Evolutionary conservation across 2,797 vertebrate species (phyloP), one percentile per base, ranked within the genome.

Genomic region (Oreonectes daqikongensis): DNA sequence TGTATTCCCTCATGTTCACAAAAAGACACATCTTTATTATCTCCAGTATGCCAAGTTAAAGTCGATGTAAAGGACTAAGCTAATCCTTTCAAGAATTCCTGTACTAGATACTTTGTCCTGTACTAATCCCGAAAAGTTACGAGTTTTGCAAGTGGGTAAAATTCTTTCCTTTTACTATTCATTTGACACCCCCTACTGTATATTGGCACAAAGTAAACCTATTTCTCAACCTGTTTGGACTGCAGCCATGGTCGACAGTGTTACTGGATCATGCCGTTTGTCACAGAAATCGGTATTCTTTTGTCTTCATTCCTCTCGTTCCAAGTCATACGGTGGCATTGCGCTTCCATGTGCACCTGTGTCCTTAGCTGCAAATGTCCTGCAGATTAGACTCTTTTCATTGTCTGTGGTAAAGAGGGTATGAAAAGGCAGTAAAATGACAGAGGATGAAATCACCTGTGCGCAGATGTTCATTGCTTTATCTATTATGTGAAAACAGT

Each of bases 341-440:
- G 38, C 40, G 30, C 52, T 59, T 44, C 40, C 24, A 55, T 75
- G 42, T 50, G 53, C 74, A 76, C 65, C 74, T 68, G 74, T 60
- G 73, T 76, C 72, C 73, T 26, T 26, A 0, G 20, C 64, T 68
- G 26, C 64, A 68, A 76, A 64, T 52, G 44, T 42, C 22, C 30
- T 73, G n/a, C 60, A 64, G 59, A 74, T 74, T 40, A 74, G 22
- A 59, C 20, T 65, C 32, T 18, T 44, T 44, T 65, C 42, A 44
- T 72, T 35, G 26, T 60, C 55, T 59, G 38, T 44, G n/a, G n/a
- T n/a, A n/a, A n/a, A n/a, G n/a, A n/a, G n/a, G n/a, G n/a, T n/a
- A n/a, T n/a, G n/a, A n/a, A 69, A 40, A 69, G 50, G 32, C 50
- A 40, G 2, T 6, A 64, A 73, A 63, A 38, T 52, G 2, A 24